Percentiles rank a stretch among this genome's conserved stretches.
Conservation (phyloP, 2,888 invertebrate genomes). For the Palloptera scutellata region DNA sequence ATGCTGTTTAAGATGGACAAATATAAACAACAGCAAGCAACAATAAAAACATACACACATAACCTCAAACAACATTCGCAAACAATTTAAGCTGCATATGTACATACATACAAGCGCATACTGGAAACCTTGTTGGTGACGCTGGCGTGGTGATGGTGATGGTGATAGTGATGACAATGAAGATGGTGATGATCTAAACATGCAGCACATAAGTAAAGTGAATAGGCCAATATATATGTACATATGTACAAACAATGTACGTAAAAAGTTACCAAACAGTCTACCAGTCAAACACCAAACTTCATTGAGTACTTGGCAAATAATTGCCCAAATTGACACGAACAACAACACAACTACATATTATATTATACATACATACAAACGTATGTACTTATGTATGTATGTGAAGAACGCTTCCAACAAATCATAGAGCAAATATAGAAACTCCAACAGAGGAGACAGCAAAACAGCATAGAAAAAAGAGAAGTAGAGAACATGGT, state of each 20-base stretch:
- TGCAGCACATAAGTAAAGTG: background rate
- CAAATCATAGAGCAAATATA: too few species aligned
- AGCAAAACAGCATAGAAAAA: too few species aligned
- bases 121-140: background rate
- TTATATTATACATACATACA: background rate
- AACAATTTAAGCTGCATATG: slow-evolving; percentile 21
- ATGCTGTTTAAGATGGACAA: slow-evolving; percentile 29
- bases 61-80: slow-evolving; percentile 33
- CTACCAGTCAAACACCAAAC: background rate
- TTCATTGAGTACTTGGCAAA: slow-evolving; percentile 1
- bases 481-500: too few species aligned
- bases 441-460: too few species aligned
- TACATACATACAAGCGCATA: background rate
- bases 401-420: too few species aligned
- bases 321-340: slow-evolving; percentile 5
- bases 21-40: slow-evolving; percentile 33
- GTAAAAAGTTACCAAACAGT: background rate
- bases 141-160: background rate
- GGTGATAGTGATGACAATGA: background rate
- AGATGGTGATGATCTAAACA: background rate
- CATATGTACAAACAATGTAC: background rate
- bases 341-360: background rate
- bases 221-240: background rate
- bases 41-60: slow-evolving; percentile 20
- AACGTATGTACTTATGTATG: too few species aligned